Evolutionary conservation across 2,113 vertebrate genomes (phyloP).

Genomic region (Stictonetta naevosa): DNA sequence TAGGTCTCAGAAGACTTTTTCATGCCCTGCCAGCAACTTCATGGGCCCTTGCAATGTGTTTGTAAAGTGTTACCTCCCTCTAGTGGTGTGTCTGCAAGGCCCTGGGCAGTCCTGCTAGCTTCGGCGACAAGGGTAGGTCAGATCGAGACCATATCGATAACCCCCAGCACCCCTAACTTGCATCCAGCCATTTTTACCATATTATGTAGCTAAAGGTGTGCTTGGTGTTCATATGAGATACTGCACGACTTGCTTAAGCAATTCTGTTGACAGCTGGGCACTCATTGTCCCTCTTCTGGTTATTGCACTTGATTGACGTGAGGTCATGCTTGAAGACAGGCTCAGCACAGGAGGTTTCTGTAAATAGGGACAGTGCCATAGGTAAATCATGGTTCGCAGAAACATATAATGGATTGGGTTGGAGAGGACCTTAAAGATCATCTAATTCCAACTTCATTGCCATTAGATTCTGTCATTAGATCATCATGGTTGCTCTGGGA

Average conservation of each 20-base stretch:
- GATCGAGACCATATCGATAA: neutral
- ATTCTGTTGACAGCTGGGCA: neutral
- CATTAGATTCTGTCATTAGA: neutral
- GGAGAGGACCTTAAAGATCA: too few relatives aligned
- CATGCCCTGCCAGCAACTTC: rapidly evolving
- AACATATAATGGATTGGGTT: too few relatives aligned
- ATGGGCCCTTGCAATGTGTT: neutral
- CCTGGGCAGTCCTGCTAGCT: neutral
- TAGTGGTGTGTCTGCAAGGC: constrained; percentile 2
- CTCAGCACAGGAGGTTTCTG: neutral
- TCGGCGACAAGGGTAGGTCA: neutral
- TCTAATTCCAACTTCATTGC: too few relatives aligned
- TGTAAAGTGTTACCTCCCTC: constrained; percentile 46
- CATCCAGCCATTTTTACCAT: neutral
- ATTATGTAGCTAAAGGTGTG: neutral
- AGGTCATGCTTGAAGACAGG: neutral
- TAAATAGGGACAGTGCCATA: neutral
- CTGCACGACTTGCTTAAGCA: neutral
- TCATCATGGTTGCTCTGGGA: neutral
- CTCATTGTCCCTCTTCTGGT: neutral
- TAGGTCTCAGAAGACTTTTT: neutral
- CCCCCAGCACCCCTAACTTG: neutral
- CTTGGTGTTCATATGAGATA: neutral
- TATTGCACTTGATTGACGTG: rapidly evolving
- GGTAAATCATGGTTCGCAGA: neutral